Base-by-base conservation (phyloP, 2,888 invertebrate genomes). In the Choreutis nemorana region DNA sequence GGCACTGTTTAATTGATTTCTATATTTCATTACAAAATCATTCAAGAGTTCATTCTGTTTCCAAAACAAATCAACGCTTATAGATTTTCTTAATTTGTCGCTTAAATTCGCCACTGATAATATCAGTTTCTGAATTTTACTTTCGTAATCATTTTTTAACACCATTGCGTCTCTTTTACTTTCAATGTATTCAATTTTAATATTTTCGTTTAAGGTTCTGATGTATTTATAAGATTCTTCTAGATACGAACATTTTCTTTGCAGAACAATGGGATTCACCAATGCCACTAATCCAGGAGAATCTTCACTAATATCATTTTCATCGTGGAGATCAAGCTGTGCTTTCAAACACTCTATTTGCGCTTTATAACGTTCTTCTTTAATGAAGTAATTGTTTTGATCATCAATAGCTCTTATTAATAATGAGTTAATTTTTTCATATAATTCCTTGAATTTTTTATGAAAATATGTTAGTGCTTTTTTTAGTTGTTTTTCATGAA, bases 1-100 rank as follows among this genome's bases (percentile, higher is more conserved):
- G 18, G 55, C 48, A 5, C 34, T 29, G 36, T 68, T 56, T n/a
- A 80, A 28, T 9, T 70, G 31, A 37, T 64, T 63, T 42, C 83
- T 60, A 40, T 83, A 79, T 47, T 86, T 85, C 10, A 72, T 47
- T 2, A 63, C 55, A n/a, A 67, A 44, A 31, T 82, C 73, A 36
- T 80, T 80, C 23, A 83, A 59, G 28, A 70, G 61, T 24, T 65
- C 61, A 51, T 82, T 81, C 41, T 83, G 62, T 42, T 83, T 80
- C 50, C 77, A 70, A 52, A 82, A 80, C 15, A 71, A 42, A 3
- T 77, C 62, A 8, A 65, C 45, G 25, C 81, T 65, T 23, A 85
- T 57, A 9, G 72, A 75, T 36, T 59, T 64, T 3, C 77, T 60
- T 26, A 83, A 43, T 48, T 67, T 81, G 37, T 81, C 81, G 18